Conservation (phyloP, 1,140 invertebrate species). For the Drosophila persimilis region DNA sequence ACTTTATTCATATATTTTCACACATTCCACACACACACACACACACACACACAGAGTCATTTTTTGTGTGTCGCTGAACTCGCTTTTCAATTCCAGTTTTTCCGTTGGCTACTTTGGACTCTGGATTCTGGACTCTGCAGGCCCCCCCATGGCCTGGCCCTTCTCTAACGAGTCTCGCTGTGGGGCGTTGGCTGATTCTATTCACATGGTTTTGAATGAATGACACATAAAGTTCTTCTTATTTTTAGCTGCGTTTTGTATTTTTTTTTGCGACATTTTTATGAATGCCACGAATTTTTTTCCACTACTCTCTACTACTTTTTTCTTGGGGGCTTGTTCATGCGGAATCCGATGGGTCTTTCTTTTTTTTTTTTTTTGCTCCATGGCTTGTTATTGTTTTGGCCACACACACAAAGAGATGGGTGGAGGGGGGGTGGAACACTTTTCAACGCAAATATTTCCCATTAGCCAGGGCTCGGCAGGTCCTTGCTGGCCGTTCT, state of each 20-base stretch:
- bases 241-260: conserved; percentile 63
- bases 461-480: conserved; percentile 72
- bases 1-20: conserved; percentile 59
- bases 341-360: conserved; percentile 57
- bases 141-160: no score
- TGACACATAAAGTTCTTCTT: conserved; percentile 75
- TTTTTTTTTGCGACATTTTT: conserved; percentile 75
- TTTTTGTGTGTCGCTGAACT: conserved; percentile 71
- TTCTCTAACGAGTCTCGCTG: conserved; percentile 10
- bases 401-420: conserved; percentile 26
- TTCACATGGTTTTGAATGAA: conserved; percentile 78
- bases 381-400: conserved; percentile 77
- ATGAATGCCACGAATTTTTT: conserved; percentile 73
- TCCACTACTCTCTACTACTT: conserved; percentile 24
- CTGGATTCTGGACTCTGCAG: conserved; percentile 2
- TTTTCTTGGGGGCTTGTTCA: conserved; percentile 45
- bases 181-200: conserved; percentile 59
- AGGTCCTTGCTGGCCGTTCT: conserved; percentile 52
- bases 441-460: conserved; percentile 78
- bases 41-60: no score
- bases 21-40: conserved; percentile 22
- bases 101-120: conserved; percentile 55
- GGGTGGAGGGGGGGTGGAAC: conserved; percentile 19
- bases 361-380: conserved; percentile 44
- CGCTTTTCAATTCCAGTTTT: conserved; percentile 20